Conservation (phyloP, 1,140 invertebrate species). For the Rhyzopertha dominica region DNA sequence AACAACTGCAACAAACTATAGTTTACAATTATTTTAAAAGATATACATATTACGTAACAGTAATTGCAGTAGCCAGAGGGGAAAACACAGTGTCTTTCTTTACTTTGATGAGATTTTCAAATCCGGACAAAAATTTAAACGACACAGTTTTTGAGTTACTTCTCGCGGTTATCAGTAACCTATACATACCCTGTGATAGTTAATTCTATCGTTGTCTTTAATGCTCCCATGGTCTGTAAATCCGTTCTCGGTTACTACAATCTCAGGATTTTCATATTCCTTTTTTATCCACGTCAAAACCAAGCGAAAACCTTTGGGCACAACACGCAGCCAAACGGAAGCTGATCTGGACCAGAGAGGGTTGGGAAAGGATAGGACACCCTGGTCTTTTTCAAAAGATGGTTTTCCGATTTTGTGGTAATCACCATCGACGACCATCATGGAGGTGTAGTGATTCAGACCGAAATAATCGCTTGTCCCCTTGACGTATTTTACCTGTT, state of each 20-base stretch:
- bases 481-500: conserved; percentile 51
- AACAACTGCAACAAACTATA: too few species aligned
- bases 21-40: not conserved
- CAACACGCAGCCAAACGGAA: conserved; percentile 1
- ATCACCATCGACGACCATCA: too few species aligned
- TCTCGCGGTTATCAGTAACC: too few species aligned
- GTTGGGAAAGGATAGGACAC: not conserved
- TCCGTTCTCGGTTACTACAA: conserved; percentile 68
- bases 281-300: conserved; percentile 56
- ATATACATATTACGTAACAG: too few species aligned
- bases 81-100: too few species aligned
- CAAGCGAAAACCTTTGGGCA: conserved; percentile 50
- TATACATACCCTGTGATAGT: conserved; percentile 39
- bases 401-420: too few species aligned
- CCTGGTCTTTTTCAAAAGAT: too few species aligned
- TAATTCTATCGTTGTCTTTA: conserved; percentile 51
- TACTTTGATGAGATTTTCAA: too few species aligned
- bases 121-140: too few species aligned
- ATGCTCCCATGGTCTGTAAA: conserved; percentile 50
- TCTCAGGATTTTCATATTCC: conserved; percentile 54
- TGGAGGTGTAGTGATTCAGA: conserved; percentile 52
- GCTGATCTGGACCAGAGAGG: conserved; percentile 1
- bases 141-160: too few species aligned
- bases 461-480: conserved; percentile 57
- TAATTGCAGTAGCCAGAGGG: too few species aligned